Evolutionary conservation across 2,797 vertebrate species (phyloP), one percentile per base, ranked within the genome.

Genomic region (Sebastes oblongus): DNA sequence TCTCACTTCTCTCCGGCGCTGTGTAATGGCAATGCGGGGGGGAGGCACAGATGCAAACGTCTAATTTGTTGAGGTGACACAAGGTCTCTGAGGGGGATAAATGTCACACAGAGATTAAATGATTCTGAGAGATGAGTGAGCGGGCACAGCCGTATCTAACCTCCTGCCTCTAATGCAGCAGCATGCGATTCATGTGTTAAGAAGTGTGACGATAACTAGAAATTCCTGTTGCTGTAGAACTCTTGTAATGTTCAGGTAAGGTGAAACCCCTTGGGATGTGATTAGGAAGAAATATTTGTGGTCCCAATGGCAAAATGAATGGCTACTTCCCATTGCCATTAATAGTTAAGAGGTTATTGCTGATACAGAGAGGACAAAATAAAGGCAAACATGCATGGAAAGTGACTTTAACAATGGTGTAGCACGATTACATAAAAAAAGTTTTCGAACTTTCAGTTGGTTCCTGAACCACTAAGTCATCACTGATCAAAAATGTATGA

Each of bases 71-170:
- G 85, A 82, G 81, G 90, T 92, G 90, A 90, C 86, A 83, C 86
- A 72, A 85, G 91, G 86, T 89, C 88, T 93, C 87, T 30, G 77
- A 84, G 84, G 88, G 86, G 81, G 86, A 91, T 88, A 90, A 91
- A 92, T 93, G 93, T 93, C 90, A 91, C 56, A 55, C 82, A 61
- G 88, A 88, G 93, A 95, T 91, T 79, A 92, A 93, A 91, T 86
- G 85, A 92, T 92, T 93, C 71, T 75, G 73, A 81, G 83, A 88
- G 79, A 84, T 80, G 87, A 84, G 79, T 81, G 85, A 78, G 80
- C 75, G 85, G 74, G 64, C 83, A 80, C 68, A 88, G 77, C 83
- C 79, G 79, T 73, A 73, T 75, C 75, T 46, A 80, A 78, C 66
- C 72, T 56, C 78, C 24, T 25, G 32, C 70, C 55, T 86, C 62